Conservation (phyloP, 2,797 vertebrate genomes). For the Podargus strigoides region DNA sequence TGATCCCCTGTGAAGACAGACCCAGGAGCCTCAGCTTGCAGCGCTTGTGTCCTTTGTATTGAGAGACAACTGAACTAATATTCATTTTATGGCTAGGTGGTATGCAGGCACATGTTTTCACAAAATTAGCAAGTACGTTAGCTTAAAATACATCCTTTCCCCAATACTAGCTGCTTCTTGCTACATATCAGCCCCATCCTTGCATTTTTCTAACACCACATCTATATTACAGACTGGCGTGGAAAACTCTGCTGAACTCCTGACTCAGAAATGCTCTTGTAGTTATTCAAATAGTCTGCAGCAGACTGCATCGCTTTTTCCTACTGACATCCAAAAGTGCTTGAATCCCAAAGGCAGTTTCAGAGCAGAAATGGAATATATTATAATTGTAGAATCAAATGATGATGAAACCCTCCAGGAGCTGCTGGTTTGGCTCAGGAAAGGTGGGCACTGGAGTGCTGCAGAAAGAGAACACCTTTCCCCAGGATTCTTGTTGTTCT, state of each 20-base stretch:
- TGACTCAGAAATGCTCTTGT: background rate
- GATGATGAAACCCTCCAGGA: background rate
- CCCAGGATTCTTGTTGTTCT: background rate
- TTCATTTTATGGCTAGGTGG: background rate
- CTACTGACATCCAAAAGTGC: background rate
- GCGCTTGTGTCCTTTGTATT: background rate
- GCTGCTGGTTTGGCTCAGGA: background rate
- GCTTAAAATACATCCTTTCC: background rate
- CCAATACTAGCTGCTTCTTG: background rate
- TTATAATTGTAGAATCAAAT: background rate
- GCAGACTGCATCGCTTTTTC: background rate
- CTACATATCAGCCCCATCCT: background rate
- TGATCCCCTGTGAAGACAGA: background rate
- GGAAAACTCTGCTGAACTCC: background rate
- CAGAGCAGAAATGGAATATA: background rate
- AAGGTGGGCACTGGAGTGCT: accelerated
- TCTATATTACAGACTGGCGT: background rate
- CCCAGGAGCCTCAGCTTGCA: background rate
- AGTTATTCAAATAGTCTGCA: background rate
- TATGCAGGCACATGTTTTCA: background rate
- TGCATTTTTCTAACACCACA: background rate
- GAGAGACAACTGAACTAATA: background rate
- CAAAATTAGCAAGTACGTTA: background rate
- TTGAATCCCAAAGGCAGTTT: background rate
- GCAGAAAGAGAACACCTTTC: background rate